Evolutionary conservation across 2,888 invertebrate genomes (phyloP), one percentile per base, ranked within the genome.

Genomic region (Diarsia rubi): DNA sequence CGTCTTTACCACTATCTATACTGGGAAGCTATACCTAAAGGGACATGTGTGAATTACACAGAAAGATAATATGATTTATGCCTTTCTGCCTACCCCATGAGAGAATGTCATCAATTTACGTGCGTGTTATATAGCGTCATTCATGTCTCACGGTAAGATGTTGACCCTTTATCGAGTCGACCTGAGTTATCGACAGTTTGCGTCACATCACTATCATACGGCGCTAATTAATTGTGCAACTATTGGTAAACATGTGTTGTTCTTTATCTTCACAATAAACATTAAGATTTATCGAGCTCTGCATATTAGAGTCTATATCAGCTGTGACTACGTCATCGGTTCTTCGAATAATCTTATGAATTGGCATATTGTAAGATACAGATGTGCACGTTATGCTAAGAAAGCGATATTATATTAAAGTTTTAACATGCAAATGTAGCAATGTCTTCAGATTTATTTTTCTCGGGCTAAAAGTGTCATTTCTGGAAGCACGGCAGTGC

Each of bases 161-260:
- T 60, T 82, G 78, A 78, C 81, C 84, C 82, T 67, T 80, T 84
- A 81, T 78, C 74, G 44, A 57, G 42, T 19, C 78, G 73, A 69
- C 73, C 78, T 81, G 69, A 74, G 81, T 73, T 83, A 83, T 83
- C 81, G 78, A 72, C 52, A 83, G 63, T 83, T 82, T 84, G 84
- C 79, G 84, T 86, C 82, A 86, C 79, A 49, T 69, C 76, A 66
- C 84, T 85, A 84, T 84, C 79, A 31, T 47, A 47, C 27, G 63
- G 59, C 47, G 72, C 71, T 86, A 84, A 86, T 79, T 86, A 86
- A 77, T 84, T 80, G 75, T 79, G 59, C 71, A 70, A 72, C 64
- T 83, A 68, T 80, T 83, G 72, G 77, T 82, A 83, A 76, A 82
- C 83, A 82, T 82, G 73, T 74, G 83, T 83, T 85, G 68, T 75